Evolutionary conservation across 1,140 invertebrate genomes (phyloP).

Genomic region (Drosophila subobscura): DNA sequence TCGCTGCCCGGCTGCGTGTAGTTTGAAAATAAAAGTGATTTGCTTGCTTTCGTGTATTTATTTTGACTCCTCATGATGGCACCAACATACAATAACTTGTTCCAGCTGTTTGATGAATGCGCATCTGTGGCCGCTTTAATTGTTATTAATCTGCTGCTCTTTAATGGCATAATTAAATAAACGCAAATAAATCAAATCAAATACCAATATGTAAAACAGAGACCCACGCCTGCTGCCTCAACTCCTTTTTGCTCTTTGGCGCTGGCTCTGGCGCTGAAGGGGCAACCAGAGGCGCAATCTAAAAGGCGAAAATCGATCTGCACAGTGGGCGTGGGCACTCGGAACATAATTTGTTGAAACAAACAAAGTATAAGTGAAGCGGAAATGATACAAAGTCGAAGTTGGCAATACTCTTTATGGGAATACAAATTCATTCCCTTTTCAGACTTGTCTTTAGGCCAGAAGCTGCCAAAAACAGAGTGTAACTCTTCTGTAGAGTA

Average conservation of each 20-base stretch:
- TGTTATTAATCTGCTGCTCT: constrained; percentile 72
- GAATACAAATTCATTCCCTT: neutral
- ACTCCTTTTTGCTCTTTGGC: neutral
- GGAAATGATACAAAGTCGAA: constrained; percentile 1
- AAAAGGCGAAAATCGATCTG: constrained; percentile 66
- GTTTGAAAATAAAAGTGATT: constrained; percentile 77
- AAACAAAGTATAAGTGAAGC: constrained; percentile 15
- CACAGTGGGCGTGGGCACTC: constrained; percentile 52
- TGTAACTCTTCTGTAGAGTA: constrained; percentile 12
- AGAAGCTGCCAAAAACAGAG: no score
- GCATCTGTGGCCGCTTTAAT: constrained; percentile 52
- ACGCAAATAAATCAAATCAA: neutral
- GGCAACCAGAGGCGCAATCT: constrained; percentile 52
- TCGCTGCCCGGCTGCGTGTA: constrained; percentile 25
- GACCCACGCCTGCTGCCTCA: constrained; percentile 38
- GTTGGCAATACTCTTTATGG: neutral
- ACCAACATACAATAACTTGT: constrained; percentile 51
- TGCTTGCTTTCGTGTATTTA: constrained; percentile 43
- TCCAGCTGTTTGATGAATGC: constrained; percentile 57
- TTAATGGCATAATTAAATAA: constrained; percentile 73
- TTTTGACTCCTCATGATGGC: constrained; percentile 25
- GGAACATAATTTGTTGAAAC: constrained; percentile 27
- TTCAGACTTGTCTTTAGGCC: neutral
- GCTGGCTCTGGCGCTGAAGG: constrained; percentile 15
- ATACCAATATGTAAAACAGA: constrained; percentile 40